Evolutionary conservation across 2,888 invertebrate species (phyloP).

Genomic region (Plutella xylostella): DNA sequence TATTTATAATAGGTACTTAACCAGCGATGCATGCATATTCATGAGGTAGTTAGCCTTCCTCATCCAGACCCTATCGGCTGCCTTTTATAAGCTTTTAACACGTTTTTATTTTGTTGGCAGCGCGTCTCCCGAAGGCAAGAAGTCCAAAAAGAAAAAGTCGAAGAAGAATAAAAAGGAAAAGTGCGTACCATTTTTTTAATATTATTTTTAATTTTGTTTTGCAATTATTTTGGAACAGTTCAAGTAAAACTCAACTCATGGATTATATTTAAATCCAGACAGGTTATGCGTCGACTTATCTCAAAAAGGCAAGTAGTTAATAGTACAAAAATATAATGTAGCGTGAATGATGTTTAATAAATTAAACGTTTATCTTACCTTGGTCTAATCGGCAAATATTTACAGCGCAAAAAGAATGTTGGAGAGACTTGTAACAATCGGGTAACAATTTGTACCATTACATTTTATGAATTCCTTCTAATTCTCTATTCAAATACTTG

Average conservation of each 20-base stretch:
- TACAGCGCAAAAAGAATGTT: slow-evolving; percentile 62
- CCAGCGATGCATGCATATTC: too few relatives aligned
- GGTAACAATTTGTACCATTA: too few relatives aligned
- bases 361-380: slow-evolving; percentile 7
- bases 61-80: too few relatives aligned
- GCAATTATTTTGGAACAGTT: slow-evolving; percentile 13
- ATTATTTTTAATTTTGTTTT: slow-evolving; percentile 10
- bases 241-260: slow-evolving; percentile 26
- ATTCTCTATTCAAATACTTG: too few relatives aligned
- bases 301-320: slow-evolving; percentile 54
- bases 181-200: slow-evolving; percentile 51
- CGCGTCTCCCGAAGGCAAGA: slow-evolving; percentile 78
- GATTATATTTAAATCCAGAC: slow-evolving; percentile 49
- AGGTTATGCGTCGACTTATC: slow-evolving; percentile 53
- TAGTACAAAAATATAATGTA: not conserved
- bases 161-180: slow-evolving; percentile 82
- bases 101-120: slow-evolving; percentile 48
- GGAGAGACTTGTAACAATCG: slow-evolving; percentile 45
- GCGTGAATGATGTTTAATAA: not conserved
- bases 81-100: too few relatives aligned
- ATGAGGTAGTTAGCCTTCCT: too few relatives aligned
- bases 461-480: too few relatives aligned
- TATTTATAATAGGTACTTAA: too few relatives aligned
- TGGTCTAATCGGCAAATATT: slow-evolving; percentile 24
- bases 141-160: slow-evolving; percentile 82